Evolutionary conservation across 2,797 vertebrate species (phyloP).

Genomic region (Chlorospingus semifuscus): DNA sequence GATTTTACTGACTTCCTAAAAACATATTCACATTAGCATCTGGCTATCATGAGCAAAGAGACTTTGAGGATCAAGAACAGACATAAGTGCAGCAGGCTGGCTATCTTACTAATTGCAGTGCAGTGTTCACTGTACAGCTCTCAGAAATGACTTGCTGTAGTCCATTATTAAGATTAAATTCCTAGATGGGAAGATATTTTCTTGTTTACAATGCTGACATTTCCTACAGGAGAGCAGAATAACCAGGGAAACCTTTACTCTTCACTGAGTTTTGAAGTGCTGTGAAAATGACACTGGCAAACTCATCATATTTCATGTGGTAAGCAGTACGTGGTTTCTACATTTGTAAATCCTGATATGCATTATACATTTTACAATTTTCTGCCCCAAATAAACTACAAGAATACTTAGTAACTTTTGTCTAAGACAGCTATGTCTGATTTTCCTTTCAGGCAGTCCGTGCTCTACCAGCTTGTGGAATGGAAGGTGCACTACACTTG

Average conservation of each 20-base stretch:
- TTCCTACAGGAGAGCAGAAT: neutral
- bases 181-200: neutral
- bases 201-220: neutral
- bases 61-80: neutral
- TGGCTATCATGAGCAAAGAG: neutral
- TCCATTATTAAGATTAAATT: neutral
- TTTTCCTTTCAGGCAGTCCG: neutral
- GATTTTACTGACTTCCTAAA: neutral
- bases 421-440: neutral
- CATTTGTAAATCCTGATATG: neutral
- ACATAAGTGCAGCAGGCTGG: neutral
- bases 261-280: neutral
- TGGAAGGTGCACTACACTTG: neutral
- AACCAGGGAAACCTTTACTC: neutral
- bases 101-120: neutral
- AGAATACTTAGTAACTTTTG: neutral
- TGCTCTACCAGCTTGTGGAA: neutral
- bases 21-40: neutral
- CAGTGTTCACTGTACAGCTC: neutral
- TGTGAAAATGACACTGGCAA: neutral
- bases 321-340: neutral
- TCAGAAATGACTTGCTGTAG: neutral
- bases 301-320: neutral
- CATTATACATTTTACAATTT: neutral
- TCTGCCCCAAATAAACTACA: neutral